These are phyloP conservation scores for Ricordea florida DNA, from an alignment of 92 coral and sea anemone genomes.

Conservation along the genomic window DNA sequence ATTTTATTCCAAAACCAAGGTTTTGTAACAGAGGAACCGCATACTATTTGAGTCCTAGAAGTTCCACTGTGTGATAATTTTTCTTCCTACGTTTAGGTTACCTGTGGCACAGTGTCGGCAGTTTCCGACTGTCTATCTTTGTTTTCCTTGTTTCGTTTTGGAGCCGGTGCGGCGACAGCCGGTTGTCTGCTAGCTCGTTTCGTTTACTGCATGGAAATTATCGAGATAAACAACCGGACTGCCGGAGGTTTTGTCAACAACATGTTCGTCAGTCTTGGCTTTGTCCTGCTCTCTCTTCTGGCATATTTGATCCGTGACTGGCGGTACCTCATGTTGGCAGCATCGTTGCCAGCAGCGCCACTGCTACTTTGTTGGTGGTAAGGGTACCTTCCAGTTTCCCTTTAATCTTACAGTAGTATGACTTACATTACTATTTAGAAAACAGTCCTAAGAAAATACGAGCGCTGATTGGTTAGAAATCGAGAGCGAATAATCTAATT, in stretches of 20 bases:
- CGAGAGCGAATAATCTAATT: too few relatives aligned
- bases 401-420: too few relatives aligned
- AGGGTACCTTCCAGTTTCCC: not conserved
- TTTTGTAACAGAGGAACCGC: too few relatives aligned
- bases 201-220: slow-evolving; percentile 82
- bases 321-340: slow-evolving; percentile 71
- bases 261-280: slow-evolving; percentile 73
- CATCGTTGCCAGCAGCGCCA: slow-evolving; percentile 64
- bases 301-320: slow-evolving; percentile 86
- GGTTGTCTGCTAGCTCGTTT: slow-evolving; percentile 64
- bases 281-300: slow-evolving; percentile 55
- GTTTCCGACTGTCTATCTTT: slow-evolving; percentile 69
- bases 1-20: too few relatives aligned
- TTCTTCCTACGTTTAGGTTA: slow-evolving; percentile 46
- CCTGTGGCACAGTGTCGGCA: slow-evolving; percentile 53
- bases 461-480: too few relatives aligned
- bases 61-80: not conserved
- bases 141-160: slow-evolving; percentile 64
- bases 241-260: slow-evolving; percentile 76
- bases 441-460: too few relatives aligned
- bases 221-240: slow-evolving; percentile 60
- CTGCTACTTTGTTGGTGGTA: slow-evolving; percentile 77
- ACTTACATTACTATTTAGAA: too few relatives aligned
- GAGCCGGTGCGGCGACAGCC: slow-evolving; percentile 62
- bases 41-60: too few relatives aligned